Percentiles rank a stretch among this genome's conserved stretches.
Conservation (phyloP, 92 coral and sea anemone genomes). For the Umimayanthus kanabou region DNA sequence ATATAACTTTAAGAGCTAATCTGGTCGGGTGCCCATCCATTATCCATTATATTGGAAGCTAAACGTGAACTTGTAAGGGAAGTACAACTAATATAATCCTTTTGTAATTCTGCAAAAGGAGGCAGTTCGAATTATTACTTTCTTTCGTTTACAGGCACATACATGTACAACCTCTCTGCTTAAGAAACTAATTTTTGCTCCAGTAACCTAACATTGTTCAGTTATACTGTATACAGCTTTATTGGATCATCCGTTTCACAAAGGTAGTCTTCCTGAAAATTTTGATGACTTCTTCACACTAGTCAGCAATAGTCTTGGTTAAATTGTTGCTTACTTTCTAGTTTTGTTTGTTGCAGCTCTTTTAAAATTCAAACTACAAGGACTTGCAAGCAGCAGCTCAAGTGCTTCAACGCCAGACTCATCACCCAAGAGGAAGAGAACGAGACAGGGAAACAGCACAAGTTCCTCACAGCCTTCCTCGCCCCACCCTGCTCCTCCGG, state of each 20-base stretch:
- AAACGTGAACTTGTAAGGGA: too few species aligned
- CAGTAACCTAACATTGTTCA: not conserved
- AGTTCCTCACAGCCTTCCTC: constrained; percentile 98
- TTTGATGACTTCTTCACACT: constrained; percentile 10
- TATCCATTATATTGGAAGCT: too few species aligned
- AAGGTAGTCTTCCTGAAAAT: constrained; percentile 3
- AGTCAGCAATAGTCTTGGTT: not conserved
- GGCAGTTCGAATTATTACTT: not conserved
- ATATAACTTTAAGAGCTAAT: too few species aligned
- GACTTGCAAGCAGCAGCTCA: constrained; percentile 75
- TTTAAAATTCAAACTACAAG: constrained; percentile 88
- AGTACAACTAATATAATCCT: too few species aligned
- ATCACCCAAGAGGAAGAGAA: constrained; percentile 96
- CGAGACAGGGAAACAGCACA: constrained; percentile 94
- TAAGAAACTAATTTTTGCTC: not conserved
- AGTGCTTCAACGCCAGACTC: constrained; percentile 96
- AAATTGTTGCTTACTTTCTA: not conserved
- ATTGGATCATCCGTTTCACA: constrained; percentile 1
- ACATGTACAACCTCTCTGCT: not conserved
- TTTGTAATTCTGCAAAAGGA: not conserved
- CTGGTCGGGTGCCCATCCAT: too few species aligned
- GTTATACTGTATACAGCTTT: not conserved
- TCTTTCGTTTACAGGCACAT: not conserved
- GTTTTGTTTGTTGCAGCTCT: constrained; percentile 52
- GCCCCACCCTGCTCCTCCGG: constrained; percentile 88